A percentile compares a stretch with the other conserved stretches of the same genome.
Conservation (phyloP, 35 echinoderm and acorn worm species). For the Strongylocentrotus purpuratus region DNA sequence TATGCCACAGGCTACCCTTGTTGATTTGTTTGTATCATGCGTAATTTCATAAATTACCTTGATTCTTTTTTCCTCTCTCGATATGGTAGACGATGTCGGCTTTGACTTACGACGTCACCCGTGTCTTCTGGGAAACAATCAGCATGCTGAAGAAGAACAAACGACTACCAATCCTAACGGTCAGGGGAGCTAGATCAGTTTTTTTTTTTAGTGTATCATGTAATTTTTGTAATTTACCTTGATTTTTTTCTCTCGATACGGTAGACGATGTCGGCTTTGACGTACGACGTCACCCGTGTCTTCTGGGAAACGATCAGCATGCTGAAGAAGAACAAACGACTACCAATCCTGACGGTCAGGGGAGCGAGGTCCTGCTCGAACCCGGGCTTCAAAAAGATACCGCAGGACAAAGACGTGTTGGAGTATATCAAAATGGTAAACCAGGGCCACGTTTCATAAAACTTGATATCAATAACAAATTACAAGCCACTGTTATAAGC, state of each 20-base stretch:
- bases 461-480: too few species aligned
- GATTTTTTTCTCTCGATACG: neutral
- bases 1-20: too few species aligned
- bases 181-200: neutral
- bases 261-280: slow-evolving; percentile 26
- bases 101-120: neutral
- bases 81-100: slow-evolving; percentile 31
- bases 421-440: slow-evolving; percentile 7
- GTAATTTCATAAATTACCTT: too few species aligned
- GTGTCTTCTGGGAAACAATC: neutral
- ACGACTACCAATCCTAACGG: neutral
- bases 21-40: too few species aligned
- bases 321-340: neutral
- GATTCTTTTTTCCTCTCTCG: too few species aligned
- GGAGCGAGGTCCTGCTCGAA: neutral
- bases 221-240: too few species aligned
- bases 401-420: neutral
- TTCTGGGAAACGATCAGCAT: neutral
- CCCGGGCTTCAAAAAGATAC: neutral
- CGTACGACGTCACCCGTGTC: neutral
- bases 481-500: too few species aligned
- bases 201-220: too few species aligned
- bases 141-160: neutral
- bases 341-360: neutral
- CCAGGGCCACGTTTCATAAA: too few species aligned